Evolutionary conservation across 2,888 invertebrate species (phyloP), one percentile per base, ranked within the genome.

Genomic region (Heteromyza rotundicornis): DNA sequence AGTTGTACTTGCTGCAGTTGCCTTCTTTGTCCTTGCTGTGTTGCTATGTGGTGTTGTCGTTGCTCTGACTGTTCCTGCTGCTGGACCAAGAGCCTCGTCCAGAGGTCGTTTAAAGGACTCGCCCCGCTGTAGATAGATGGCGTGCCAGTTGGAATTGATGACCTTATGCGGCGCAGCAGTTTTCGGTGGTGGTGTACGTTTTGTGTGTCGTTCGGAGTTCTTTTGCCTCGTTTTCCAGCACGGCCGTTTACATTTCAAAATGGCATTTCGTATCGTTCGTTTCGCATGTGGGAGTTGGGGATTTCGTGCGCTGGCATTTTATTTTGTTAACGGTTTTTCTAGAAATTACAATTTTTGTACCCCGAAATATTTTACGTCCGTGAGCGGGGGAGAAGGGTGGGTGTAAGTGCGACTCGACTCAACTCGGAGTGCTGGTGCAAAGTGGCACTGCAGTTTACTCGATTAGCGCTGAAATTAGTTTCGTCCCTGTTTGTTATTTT

Each of bases 61-160:
- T 54, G 54, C 36, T 14, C 19, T 3, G 17, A 27, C 19, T 27
- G 47, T 19, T 27, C 16, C n/a, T n/a, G 44, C 5, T 57, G 49
- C 51, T 51, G 68, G 57, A 50, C 54, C 32, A 19, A 60, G 10
- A 19, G 47, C 47, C 47, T 17, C 47, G 20, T 57, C 64, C 65
- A 75, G 73, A 72, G 75, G 75, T 73, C 73, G 71, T 64, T 61
- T 62, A 57, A 47, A 47, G 47, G 47, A 47, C 47, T 47, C 19
- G 7, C 47, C 14, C 19, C 19, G 14, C 47, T 19, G 5, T 74
- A 76, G 76, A 80, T 77, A 73, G 73, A 78, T 77, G 78, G 70
- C 72, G 72, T 75, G 79, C 74, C 80, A 80, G 73, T 73, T 72
- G 76, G 68, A 79, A 79, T 79, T 80, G 79, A 80, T 79, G 79